Evolutionary conservation across 2,113 vertebrate species (phyloP).

Genomic region (Theristicus caerulescens): DNA sequence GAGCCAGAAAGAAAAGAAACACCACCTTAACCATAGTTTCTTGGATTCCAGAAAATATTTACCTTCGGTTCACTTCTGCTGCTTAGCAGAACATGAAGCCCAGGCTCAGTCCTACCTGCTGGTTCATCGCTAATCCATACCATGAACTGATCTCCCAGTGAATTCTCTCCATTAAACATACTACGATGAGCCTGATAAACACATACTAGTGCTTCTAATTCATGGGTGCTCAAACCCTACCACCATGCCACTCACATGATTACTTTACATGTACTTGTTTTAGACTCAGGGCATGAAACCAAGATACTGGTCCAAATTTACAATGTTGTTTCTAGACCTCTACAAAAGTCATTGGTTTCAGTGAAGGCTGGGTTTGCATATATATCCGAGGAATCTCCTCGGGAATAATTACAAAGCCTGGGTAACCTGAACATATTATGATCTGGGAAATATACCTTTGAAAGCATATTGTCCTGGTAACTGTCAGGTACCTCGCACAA

Average conservation of each 20-base stretch:
- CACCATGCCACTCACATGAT: fast-evolving
- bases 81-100: not conserved
- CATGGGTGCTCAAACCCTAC: not conserved
- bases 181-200: not conserved
- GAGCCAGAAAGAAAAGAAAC: not conserved
- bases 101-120: not conserved
- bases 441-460: not conserved
- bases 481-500: not conserved
- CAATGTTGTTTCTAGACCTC: not conserved
- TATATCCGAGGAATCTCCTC: not conserved
- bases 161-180: not conserved
- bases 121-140: not conserved
- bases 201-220: not conserved
- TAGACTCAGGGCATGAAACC: not conserved
- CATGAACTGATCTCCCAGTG: not conserved
- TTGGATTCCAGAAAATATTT: not conserved
- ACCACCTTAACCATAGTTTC: not conserved
- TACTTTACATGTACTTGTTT: not conserved
- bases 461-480: not conserved
- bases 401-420: not conserved
- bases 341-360: not conserved
- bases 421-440: not conserved
- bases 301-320: fast-evolving
- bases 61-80: not conserved
- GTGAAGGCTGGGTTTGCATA: not conserved